phyloP scores from a whole-genome alignment of 53 echinoderm and acorn worm species.

The Echinarachnius parma region DNA sequence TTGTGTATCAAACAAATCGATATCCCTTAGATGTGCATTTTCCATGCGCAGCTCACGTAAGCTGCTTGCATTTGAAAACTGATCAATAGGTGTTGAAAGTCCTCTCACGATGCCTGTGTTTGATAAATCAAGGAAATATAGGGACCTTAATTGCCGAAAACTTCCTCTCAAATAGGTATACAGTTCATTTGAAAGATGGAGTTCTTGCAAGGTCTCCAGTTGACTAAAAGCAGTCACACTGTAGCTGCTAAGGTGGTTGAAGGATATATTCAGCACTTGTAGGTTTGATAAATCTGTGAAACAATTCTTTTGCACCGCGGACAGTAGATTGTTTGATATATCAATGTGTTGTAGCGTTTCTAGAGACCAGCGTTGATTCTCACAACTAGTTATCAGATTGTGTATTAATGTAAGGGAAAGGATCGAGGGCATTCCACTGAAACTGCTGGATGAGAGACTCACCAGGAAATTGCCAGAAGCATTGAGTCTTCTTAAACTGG shows the following conservation, averaged over 20 bases:
- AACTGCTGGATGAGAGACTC: neutral
- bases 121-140: conserved; percentile 1
- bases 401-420: neutral
- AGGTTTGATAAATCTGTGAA: neutral
- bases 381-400: neutral
- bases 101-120: conserved; percentile 1
- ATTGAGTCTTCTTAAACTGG: neutral
- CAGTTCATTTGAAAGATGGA: neutral
- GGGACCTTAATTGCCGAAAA: neutral
- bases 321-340: neutral
- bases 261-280: neutral
- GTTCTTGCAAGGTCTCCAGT: neutral
- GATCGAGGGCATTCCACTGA: neutral
- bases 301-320: neutral
- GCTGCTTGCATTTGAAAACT: conserved; percentile 1
- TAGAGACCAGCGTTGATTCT: neutral
- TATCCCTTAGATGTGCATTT: neutral
- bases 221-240: neutral
- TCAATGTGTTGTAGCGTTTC: neutral
- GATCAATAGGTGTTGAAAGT: too few relatives aligned
- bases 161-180: neutral
- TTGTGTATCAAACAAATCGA: neutral
- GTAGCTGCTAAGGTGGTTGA: neutral
- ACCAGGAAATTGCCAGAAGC: neutral
- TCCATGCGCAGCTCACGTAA: conserved; percentile 5